Percentiles rank a stretch among this genome's conserved stretches.
These are phyloP conservation scores for Apaloderma vittatum DNA, from an alignment of 2,113 vertebrate genomes.

Conservation along the genomic window DNA sequence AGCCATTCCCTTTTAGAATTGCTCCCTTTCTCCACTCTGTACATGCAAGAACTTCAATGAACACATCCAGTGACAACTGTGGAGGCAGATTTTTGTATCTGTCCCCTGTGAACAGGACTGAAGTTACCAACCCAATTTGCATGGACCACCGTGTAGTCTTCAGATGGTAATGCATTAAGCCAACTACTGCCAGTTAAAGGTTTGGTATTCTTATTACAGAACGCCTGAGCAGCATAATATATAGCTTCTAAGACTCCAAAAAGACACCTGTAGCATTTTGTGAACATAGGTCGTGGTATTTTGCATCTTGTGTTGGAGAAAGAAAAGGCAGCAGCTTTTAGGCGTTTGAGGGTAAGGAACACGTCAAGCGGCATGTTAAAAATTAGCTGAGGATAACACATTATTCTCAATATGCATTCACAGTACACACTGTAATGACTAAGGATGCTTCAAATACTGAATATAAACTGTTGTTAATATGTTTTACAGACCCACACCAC, in stretches of 20 bases:
- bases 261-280: neutral
- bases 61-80: neutral
- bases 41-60: neutral
- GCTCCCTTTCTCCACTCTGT: neutral
- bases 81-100: neutral
- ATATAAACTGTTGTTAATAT: slow-evolving; percentile 61
- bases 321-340: slow-evolving; percentile 23
- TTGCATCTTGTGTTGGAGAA: neutral
- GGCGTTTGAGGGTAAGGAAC: neutral
- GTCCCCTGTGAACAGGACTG: neutral
- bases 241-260: neutral
- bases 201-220: neutral
- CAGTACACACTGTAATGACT: neutral
- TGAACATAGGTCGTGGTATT: neutral
- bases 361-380: slow-evolving; percentile 23
- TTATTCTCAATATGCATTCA: slow-evolving; percentile 56
- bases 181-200: neutral
- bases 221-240: neutral
- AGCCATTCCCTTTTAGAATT: neutral
- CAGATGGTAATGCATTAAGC: neutral
- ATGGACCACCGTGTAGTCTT: neutral
- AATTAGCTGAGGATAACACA: slow-evolving; percentile 20
- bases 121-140: neutral
- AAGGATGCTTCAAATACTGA: slow-evolving; percentile 22
- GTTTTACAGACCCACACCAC: neutral